A percentile compares a stretch with the other conserved stretches of the same genome.
phyloP scores from a whole-genome alignment of 2,797 vertebrate species.

The Apodemus agrarius region DNA sequence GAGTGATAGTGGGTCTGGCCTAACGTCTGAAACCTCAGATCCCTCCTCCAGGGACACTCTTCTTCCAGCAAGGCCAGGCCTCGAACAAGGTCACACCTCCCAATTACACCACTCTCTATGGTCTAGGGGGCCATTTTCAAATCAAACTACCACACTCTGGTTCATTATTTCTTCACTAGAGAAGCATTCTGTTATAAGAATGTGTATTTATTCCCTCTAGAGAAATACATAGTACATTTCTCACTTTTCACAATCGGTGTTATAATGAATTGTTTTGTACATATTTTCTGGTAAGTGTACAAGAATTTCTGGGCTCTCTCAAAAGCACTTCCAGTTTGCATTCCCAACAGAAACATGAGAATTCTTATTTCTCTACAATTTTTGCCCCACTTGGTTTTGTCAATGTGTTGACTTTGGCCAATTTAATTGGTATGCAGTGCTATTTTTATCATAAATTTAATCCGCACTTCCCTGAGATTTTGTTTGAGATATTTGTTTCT shows the following conservation, averaged over 20 bases:
- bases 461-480: slow-evolving; percentile 19
- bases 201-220: slow-evolving; percentile 37
- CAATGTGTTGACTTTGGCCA: slow-evolving; percentile 28
- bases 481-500: slow-evolving; percentile 45
- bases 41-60: neutral
- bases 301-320: slow-evolving; percentile 54
- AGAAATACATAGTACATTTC: slow-evolving; percentile 34
- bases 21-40: neutral
- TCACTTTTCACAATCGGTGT: slow-evolving; percentile 47
- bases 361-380: slow-evolving; percentile 15
- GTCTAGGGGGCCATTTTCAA: neutral
- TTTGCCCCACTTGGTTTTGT: slow-evolving; percentile 25
- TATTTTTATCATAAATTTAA: slow-evolving; percentile 33
- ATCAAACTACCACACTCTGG: neutral
- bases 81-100: neutral
- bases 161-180: slow-evolving; percentile 28
- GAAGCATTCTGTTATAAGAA: slow-evolving; percentile 46
- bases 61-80: neutral
- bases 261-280: slow-evolving; percentile 21
- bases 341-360: neutral
- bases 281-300: neutral
- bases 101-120: neutral
- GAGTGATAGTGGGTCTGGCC: neutral
- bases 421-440: neutral
- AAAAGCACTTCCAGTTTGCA: neutral